Base-by-base conservation (phyloP, 2,797 vertebrate genomes). In the Ceryle rudis region DNA sequence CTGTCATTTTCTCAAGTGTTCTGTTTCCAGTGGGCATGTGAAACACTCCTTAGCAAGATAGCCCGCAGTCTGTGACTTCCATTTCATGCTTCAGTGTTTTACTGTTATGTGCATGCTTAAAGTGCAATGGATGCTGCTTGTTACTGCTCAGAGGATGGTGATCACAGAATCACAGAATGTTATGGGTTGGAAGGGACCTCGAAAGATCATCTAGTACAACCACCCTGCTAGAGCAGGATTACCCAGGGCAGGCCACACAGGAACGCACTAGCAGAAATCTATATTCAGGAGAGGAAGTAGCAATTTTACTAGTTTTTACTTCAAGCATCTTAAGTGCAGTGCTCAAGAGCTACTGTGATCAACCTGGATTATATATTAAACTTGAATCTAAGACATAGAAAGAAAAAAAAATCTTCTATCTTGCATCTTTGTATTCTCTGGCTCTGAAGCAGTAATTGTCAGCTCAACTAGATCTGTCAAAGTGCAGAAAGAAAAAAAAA, bases 1-100 rank as follows among this genome's bases (percentile, higher is more conserved):
- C 71, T 88, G 72, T 74, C 29, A 4, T 69, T 92, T 81, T 42
- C 72, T 81, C 65, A 51, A 44, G 78, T 2, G 15, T 44, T 92
- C 81, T 74, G 37, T 66, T 95, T 83, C 26, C 82, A 66, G 67
- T 46, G 81, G 55, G 42, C 28, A 17, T 14, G 78, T 33, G 81
- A 81, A 88, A 33, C 83, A 35, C 37, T 84, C 23, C 65, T 91
- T 66, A 77, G 54, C 58, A 23, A 35, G 90, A n/a, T 3, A 94
- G 58, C 42, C 70, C 55, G 42, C 23, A 55, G 58, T 4, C 72
- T 47, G 0, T 75, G 79, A 77, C 58, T 93, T 69, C 84, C 51
- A 95, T 97, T 96, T 90, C 89, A 96, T 83, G 95, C 95, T 71
- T 60, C 84, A 64, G 31, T 33, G 62, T 91, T 52, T 75, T 5